These are phyloP conservation scores for Bubalus kerabau DNA, from an alignment of 2,113 vertebrate genomes.

Conservation along the genomic window DNA sequence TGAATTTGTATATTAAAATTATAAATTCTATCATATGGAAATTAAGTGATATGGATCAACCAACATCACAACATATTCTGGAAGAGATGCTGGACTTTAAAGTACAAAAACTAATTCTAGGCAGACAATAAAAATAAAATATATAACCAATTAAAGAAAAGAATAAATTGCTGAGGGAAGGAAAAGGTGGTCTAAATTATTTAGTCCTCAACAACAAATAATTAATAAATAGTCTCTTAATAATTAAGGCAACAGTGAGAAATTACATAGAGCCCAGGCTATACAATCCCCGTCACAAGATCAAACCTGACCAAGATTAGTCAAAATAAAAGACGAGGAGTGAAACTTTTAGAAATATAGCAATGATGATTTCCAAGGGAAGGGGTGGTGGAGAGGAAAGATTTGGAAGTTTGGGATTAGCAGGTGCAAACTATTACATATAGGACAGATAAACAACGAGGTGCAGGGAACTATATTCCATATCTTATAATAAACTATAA, in stretches of 20 bases:
- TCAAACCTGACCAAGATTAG: not conserved
- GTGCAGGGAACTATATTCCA: not conserved
- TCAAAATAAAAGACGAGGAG: conserved; percentile 6
- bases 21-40: not conserved
- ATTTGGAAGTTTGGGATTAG: not conserved
- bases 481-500: not conserved
- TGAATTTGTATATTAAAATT: not conserved
- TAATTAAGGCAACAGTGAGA: not conserved
- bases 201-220: not conserved
- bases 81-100: not conserved
- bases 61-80: not conserved
- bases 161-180: not conserved
- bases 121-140: not conserved
- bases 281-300: not conserved
- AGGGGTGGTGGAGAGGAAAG: no score
- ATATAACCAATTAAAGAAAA: not conserved
- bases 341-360: not conserved
- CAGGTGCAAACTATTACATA: not conserved
- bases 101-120: not conserved
- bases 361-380: not conserved
- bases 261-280: not conserved
- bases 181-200: not conserved
- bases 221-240: not conserved
- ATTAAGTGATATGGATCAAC: not conserved
- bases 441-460: not conserved